phyloP scores from a whole-genome alignment of 2,113 vertebrate genomes.

The Felis chaus region DNA sequence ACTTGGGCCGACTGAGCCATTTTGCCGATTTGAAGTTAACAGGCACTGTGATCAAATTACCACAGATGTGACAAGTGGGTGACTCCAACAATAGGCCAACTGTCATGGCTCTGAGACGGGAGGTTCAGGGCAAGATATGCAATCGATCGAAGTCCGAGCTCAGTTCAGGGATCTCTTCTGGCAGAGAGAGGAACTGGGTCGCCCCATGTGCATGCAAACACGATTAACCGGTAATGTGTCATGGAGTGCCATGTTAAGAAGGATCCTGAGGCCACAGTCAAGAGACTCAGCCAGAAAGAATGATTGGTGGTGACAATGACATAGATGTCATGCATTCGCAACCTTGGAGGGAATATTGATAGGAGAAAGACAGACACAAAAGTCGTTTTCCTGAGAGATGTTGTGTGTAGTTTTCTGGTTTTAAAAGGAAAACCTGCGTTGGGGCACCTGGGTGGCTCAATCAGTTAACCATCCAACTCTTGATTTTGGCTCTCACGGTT shows the following conservation, averaged over 20 bases:
- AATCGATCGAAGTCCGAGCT: neutral
- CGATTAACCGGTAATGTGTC: neutral
- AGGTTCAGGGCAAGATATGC: neutral
- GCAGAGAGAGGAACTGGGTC: neutral
- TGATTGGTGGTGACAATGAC: accelerated
- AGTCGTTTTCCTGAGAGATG: neutral
- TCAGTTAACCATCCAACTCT: too few relatives aligned
- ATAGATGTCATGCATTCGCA: accelerated
- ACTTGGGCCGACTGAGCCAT: neutral
- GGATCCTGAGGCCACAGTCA: neutral
- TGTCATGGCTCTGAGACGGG: neutral
- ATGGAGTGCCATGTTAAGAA: neutral
- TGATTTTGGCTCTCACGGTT: too few relatives aligned
- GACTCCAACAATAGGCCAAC: neutral
- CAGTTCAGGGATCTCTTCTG: neutral
- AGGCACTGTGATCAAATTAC: constrained; percentile 41
- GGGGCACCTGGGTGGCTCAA: too few relatives aligned
- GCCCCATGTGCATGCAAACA: accelerated
- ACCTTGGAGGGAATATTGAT: too few relatives aligned
- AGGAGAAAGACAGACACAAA: neutral
- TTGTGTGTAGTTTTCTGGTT: neutral
- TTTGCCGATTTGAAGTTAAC: constrained; percentile 60
- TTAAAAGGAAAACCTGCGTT: neutral
- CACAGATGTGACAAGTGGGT: constrained; percentile 19
- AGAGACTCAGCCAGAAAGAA: neutral